Conservation (phyloP, 2,797 vertebrate species). For the Sebastes aleutianus region DNA sequence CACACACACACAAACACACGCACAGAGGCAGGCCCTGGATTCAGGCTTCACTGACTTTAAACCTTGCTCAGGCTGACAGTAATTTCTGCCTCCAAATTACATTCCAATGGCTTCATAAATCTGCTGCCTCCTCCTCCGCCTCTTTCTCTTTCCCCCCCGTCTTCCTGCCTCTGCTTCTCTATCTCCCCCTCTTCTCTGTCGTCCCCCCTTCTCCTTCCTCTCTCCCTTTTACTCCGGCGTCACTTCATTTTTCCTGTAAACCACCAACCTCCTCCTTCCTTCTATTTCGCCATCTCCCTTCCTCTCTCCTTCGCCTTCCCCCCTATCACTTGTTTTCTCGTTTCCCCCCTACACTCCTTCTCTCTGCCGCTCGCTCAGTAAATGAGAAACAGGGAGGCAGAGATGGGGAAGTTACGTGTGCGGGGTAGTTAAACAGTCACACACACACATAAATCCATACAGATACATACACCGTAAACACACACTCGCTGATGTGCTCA, state of each 20-base stretch:
- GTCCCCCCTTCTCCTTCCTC: slow-evolving; percentile 17
- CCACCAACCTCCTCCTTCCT: slow-evolving; percentile 38
- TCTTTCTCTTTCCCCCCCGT: slow-evolving; percentile 55
- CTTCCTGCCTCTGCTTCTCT: slow-evolving; percentile 71
- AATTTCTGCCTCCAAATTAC: slow-evolving; percentile 88
- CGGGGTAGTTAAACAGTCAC: slow-evolving; percentile 82
- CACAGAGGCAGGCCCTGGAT: slow-evolving; percentile 68
- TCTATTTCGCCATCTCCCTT: slow-evolving; percentile 60
- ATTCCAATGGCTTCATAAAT: slow-evolving; percentile 89
- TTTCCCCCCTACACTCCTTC: slow-evolving; percentile 70
- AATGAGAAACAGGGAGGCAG: slow-evolving; percentile 87
- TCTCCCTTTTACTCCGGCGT: slow-evolving; percentile 57
- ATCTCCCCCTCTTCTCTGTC: slow-evolving; percentile 55
- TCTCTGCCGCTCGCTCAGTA: slow-evolving; percentile 75
- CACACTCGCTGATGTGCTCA: slow-evolving; percentile 14
- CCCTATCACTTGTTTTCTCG: slow-evolving; percentile 76
- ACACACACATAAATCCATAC: slow-evolving; percentile 62
- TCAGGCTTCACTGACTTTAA: slow-evolving; percentile 83
- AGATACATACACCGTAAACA: slow-evolving; percentile 37
- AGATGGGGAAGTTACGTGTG: slow-evolving; percentile 85
- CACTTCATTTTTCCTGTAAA: slow-evolving; percentile 66
- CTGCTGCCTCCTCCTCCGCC: slow-evolving; percentile 77
- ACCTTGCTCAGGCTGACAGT: slow-evolving; percentile 84
- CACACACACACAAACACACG: slow-evolving; percentile 31
- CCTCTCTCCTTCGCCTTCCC: slow-evolving; percentile 45